Base-by-base conservation (phyloP, 2,797 vertebrate genomes). In the Oreochromis grahami region DNA sequence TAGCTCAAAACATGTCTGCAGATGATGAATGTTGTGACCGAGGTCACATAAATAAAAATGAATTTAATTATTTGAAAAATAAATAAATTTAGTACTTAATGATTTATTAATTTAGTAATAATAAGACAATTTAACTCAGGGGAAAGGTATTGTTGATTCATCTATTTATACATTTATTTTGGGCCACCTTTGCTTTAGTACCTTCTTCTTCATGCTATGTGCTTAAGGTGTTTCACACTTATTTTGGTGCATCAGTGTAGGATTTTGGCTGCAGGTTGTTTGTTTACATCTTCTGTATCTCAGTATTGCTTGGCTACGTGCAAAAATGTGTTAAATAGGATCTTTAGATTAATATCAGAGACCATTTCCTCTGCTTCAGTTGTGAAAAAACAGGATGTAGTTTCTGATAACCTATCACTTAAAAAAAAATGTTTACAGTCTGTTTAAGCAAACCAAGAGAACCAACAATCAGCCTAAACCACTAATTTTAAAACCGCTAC, bases 11-110 rank as follows among this genome's bases (percentile, higher is more conserved):
- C 21, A 5, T 52, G 3, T 15, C 50, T 11, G 5, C 9, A 52
- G 50, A 52, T 11, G 50, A 51, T 8, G n/a, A 51, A n/a, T 43
- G 43, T 51, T 51, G 19, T n/a, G 7, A 52, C 19, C 6, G 9
- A 5, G 19, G 65, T 70, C 38, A 43, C 8, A 38, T 38, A 13
- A 63, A 63, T 63, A 38, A 63, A 63, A 63, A 19, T n/a, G 2
- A 36, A 38, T 38, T 63, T 1, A 63, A 63, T 36, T 0, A n/a
- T 63, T 63, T n/a, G 10, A 1, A 4, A 0, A 7, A 6, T 2
- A 63, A 7, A 2, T 13, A 6, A 6, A 6, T 36, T 0, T 3
- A 21, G 43, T n/a, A 43, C 13, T 8, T 9, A 21, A 68, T 68
- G 21, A 43, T 24, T 43, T 41, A 26, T 43, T 43, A 43, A 43